Conservation (phyloP, 1,140 invertebrate genomes). For the Macrocentrus cingulum region DNA sequence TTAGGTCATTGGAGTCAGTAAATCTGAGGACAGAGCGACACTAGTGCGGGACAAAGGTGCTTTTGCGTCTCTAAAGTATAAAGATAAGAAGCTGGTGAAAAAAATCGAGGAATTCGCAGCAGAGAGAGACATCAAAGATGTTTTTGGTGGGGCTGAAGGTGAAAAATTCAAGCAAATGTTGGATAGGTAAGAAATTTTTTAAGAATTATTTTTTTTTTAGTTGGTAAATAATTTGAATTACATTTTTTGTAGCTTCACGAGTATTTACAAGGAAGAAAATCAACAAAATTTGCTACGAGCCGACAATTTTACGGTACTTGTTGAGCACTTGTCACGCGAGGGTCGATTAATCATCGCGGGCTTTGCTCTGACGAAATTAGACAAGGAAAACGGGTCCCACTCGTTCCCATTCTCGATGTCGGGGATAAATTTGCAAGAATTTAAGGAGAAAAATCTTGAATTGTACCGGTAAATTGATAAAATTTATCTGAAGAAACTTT, state of each 20-base stretch:
- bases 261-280: conserved; percentile 41
- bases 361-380: conserved; percentile 38
- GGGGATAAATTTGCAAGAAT: conserved; percentile 62
- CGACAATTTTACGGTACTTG: conserved; percentile 46
- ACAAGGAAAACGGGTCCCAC: conserved; percentile 42
- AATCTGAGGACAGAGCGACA: conserved; percentile 60
- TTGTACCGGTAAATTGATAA: conserved; percentile 54
- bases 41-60: conserved; percentile 64
- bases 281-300: conserved; percentile 43
- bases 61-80: conserved; percentile 62
- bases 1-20: conserved; percentile 66
- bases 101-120: conserved; percentile 61
- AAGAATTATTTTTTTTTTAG: background rate
- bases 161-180: conserved; percentile 61
- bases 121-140: conserved; percentile 60
- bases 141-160: conserved; percentile 65
- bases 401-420: conserved; percentile 56
- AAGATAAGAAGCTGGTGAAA: conserved; percentile 58
- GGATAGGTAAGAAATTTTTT: conserved; percentile 52
- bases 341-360: conserved; percentile 63
- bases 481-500: background rate
- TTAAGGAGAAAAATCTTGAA: conserved; percentile 54
- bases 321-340: conserved; percentile 49
- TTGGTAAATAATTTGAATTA: conserved; percentile 6
- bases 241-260: conserved; percentile 47